Evolutionary conservation across 2,113 vertebrate species (phyloP), one percentile per base, ranked within the genome.

Genomic region (Spea multiplicata): DNA sequence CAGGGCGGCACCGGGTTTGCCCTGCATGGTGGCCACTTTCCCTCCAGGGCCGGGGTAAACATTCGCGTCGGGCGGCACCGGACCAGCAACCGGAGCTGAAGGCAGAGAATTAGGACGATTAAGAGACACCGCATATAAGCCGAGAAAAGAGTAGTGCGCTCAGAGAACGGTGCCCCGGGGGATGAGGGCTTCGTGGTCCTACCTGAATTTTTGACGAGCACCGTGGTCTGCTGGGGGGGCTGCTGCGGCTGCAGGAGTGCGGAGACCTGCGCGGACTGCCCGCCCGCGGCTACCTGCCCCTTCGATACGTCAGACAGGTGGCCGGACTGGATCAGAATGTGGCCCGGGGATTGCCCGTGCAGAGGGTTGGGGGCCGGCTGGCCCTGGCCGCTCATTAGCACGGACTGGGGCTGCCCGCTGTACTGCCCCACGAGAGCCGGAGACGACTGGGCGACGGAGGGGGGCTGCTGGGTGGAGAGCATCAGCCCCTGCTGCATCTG

Each of bases 401-500:
- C 83, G 0, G 89, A 87, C 71, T 89, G 81, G 0, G 87, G 3
- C 48, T 88, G 85, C 70, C 75, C 84, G 84, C 81, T 16, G 14
- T 89, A 88, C 55, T 84, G 84, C 55, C 80, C 62, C 74, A 80
- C 72, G 62, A 90, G 71, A 14, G 77, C 76, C 1, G 86, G n/a
- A 5, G 85, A 74, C 0, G 82, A 30, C 70, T 86, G 85, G 53
- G 80, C 80, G 8, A 46, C 75, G 47, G 84, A 62, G 3, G 85
- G 72, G 77, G 85, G 87, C 3, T 86, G 87, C 74, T 90, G 90
- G 10, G 79, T 83, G 68, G 91, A 86, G 73, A 96, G 86, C 55
- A 97, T 86, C 69, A 96, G 93, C 83, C 86, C 95, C 68, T 96
- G 93, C 30, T 95, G 94, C 81, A 95, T 87, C 95, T 97, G 65